A percentile compares a stretch with the other conserved stretches of the same genome.
phyloP scores from a whole-genome alignment of 2,888 invertebrate genomes.

The Drosophila algonquin region DNA sequence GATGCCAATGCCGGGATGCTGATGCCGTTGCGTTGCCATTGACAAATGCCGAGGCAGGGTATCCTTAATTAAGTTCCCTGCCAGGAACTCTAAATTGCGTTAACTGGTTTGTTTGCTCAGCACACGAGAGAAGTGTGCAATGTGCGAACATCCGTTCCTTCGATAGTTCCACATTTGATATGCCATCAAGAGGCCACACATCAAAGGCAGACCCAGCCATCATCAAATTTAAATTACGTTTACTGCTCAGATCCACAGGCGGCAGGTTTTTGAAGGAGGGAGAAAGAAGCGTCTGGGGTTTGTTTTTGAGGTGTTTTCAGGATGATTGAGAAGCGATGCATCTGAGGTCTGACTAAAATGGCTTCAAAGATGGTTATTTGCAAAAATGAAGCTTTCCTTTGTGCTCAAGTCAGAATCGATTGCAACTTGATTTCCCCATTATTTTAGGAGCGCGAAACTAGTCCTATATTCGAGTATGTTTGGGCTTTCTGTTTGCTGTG shows the following conservation, averaged over 20 bases:
- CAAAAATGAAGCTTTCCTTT: background rate
- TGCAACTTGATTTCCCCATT: background rate
- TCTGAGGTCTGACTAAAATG: background rate
- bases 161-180: conserved; percentile 73
- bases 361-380: background rate
- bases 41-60: conserved; percentile 61
- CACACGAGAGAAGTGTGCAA: conserved; percentile 40
- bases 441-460: background rate
- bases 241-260: conserved; percentile 1
- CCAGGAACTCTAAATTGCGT: conserved; percentile 39
- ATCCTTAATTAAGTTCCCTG: conserved; percentile 69
- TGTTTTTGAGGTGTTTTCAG: background rate
- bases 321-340: background rate
- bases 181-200: conserved; percentile 50
- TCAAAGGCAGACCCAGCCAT: conserved; percentile 59
- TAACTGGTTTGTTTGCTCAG: conserved; percentile 49
- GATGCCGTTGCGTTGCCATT: conserved; percentile 69
- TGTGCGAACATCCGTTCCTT: conserved; percentile 67
- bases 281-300: background rate
- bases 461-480: background rate
- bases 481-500: background rate
- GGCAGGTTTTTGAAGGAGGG: background rate
- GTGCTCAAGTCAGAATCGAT: background rate
- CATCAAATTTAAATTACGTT: conserved; percentile 36
- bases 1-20: background rate